Evolutionary conservation across 2,888 invertebrate species (phyloP).

Genomic region (Rosalia funebris): DNA sequence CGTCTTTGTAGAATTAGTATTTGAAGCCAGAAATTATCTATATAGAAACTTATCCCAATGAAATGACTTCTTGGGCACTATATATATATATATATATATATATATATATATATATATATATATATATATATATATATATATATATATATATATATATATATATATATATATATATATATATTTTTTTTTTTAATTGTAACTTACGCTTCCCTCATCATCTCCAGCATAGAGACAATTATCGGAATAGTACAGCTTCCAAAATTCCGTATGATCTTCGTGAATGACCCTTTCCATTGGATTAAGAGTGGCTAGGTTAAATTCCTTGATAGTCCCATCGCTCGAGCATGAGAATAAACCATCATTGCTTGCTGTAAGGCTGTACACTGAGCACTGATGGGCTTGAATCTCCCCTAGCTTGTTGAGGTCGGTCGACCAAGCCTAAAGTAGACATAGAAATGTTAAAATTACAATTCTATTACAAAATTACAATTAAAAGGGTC

Average conservation of each 20-base stretch:
- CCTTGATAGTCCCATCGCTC: constrained; percentile 71
- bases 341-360: constrained; percentile 71
- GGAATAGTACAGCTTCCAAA: constrained; percentile 60
- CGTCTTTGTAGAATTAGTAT: no score
- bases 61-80: no score
- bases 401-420: constrained; percentile 61
- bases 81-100: no score
- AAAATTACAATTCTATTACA: no score
- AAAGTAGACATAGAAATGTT: constrained; percentile 34
- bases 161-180: no score
- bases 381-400: constrained; percentile 73
- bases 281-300: constrained; percentile 55
- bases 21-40: no score
- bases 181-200: no score
- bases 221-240: constrained; percentile 68
- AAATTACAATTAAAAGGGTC: no score
- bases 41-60: no score
- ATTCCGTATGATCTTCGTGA: constrained; percentile 62
- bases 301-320: constrained; percentile 67
- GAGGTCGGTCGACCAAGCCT: constrained; percentile 66
- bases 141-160: no score
- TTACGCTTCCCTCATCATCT: constrained; percentile 72
- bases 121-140: no score
- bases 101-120: no score
- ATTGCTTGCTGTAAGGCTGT: constrained; percentile 68